Base-by-base conservation (phyloP, 2,888 invertebrate species). In the Drosophila ochracea region DNA sequence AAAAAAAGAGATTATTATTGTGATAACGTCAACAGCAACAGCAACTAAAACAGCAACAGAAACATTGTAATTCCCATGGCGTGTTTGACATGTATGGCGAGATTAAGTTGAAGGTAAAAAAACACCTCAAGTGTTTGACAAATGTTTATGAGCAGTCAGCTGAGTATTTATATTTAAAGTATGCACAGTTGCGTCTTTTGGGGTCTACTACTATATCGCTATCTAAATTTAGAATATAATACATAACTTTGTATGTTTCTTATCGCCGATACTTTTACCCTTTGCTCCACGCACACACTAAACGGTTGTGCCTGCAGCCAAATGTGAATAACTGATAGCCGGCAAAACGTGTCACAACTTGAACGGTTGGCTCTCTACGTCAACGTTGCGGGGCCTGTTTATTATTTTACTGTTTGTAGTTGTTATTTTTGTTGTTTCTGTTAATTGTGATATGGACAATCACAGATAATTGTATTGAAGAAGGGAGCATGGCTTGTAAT, bases 341-440 rank as follows among this genome's bases (percentile, higher is more conserved):
- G 71, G 67, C 68, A 54, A 72, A 79, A 82, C 80, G 83, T 81
- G 81, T 73, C 83, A 69, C 60, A 60, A 66, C 50, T 64, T 59
- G 37, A 53, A 58, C 31, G 43, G 43, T 41, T 28, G 19, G n/a
- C 4, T 57, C 4, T 57, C 60, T 70, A 80, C 80, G 78, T 74
- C 59, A 76, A 61, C 49, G 62, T 64, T 70, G 54, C 69, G 71
- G 33, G 71, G 72, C 80, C 72, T 71, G n/a, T 11, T 16, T 3
- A 33, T 7, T 47, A 33, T 54, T 25, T 33, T 21, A 13, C 31
- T 13, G n/a, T 53, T 31, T 7, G n/a, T 33, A 21, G 4, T 53
- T 33, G 16, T 5, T 25, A 7, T 30, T 53, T 53, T 28, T 28
- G 13, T 33, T 25, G 9, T 31, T 53, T 53, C 21, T 13, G 11